phyloP scores from a whole-genome alignment of 2,113 vertebrate genomes.

The Lagenorhynchus albirostris region DNA sequence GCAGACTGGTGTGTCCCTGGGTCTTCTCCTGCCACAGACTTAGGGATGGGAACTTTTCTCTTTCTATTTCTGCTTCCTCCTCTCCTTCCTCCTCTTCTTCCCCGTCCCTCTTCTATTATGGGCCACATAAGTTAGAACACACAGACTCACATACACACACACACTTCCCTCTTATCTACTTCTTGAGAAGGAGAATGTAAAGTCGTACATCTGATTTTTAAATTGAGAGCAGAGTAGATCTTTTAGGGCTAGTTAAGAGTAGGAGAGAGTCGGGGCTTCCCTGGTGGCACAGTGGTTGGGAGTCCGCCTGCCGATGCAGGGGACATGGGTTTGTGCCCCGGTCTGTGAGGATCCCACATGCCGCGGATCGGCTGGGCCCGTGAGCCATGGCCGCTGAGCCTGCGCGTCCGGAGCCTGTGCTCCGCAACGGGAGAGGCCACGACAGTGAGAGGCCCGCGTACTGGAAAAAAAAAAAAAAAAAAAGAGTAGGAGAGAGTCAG shows the following conservation, averaged over 20 bases:
- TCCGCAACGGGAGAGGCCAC: too few relatives aligned
- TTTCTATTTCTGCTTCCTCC: not conserved
- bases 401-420: too few relatives aligned
- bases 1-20: not conserved
- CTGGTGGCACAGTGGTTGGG: too few relatives aligned
- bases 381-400: too few relatives aligned
- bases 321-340: too few relatives aligned
- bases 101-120: not conserved
- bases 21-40: not conserved
- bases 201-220: not conserved
- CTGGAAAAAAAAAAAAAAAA: too few relatives aligned
- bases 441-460: too few relatives aligned
- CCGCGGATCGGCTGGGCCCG: too few relatives aligned
- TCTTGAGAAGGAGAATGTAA: constrained; percentile 9
- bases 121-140: not conserved
- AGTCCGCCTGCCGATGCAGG: too few relatives aligned
- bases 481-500: not conserved
- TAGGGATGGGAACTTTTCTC: not conserved
- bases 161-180: not conserved
- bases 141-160: not conserved
- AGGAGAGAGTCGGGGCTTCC: too few relatives aligned
- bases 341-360: too few relatives aligned
- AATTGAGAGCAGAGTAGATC: not conserved
- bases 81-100: not conserved
- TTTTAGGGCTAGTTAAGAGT: not conserved